Evolutionary conservation across 2,888 invertebrate species (phyloP).

Genomic region (Chrysolina haemoptera): DNA sequence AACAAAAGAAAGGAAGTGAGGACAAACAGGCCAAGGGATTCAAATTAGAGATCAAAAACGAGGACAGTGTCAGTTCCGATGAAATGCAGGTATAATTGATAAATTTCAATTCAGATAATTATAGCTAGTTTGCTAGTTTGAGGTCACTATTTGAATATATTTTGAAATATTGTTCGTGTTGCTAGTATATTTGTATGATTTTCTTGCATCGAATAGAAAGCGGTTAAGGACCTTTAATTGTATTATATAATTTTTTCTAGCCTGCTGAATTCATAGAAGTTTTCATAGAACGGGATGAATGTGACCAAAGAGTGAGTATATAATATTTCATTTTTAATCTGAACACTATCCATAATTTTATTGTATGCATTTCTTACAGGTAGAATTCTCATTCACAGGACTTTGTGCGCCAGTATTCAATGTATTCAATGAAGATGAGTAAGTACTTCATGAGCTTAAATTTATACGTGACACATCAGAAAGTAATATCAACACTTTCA

Average conservation of each 20-base stretch:
- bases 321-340: neutral
- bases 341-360: constrained; percentile 1
- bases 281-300: constrained; percentile 43
- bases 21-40: constrained; percentile 15
- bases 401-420: constrained; percentile 82
- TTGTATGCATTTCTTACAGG: constrained; percentile 63
- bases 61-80: constrained; percentile 31
- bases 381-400: constrained; percentile 74
- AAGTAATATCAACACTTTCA: no score
- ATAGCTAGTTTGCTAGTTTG: no score
- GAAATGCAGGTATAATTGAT: constrained; percentile 31
- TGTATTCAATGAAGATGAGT: constrained; percentile 54
- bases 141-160: no score
- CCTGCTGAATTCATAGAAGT: constrained; percentile 43
- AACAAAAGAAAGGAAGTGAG: constrained; percentile 1
- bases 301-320: constrained; percentile 38
- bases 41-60: constrained; percentile 26
- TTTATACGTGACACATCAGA: no score
- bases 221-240: no score
- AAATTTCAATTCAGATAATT: no score
- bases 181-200: no score
- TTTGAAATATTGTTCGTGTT: no score
- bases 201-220: no score
- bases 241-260: constrained; percentile 35
- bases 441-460: constrained; percentile 45